These are phyloP conservation scores for Columba guinea DNA, from an alignment of 2,797 vertebrate species.

Conservation along the genomic window DNA sequence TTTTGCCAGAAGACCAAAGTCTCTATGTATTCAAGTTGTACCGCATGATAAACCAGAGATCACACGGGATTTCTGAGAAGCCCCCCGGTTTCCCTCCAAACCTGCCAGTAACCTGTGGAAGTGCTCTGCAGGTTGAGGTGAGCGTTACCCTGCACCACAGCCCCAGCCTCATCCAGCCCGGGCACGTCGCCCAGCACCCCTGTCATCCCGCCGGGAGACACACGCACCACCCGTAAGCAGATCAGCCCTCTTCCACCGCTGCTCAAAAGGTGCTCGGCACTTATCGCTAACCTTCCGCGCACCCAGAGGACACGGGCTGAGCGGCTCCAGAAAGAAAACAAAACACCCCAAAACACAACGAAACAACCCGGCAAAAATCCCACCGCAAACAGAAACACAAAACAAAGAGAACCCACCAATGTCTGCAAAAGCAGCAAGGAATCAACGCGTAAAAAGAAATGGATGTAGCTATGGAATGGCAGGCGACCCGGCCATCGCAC, in stretches of 20 bases:
- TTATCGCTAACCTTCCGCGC: neutral
- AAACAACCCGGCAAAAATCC: no score
- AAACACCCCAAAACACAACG: no score
- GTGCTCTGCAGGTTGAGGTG: neutral
- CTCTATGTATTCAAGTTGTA: fast-evolving
- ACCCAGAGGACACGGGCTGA: neutral
- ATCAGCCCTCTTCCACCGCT: conserved; percentile 25
- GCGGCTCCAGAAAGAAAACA: neutral
- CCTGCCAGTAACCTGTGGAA: neutral
- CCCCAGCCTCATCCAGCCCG: neutral
- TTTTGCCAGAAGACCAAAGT: neutral
- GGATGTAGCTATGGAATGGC: no score
- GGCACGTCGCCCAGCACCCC: neutral
- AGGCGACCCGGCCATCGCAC: neutral
- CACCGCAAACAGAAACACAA: no score
- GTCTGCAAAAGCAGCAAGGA: neutral
- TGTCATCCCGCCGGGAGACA: neutral
- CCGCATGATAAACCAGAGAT: fast-evolving
- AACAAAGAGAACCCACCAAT: fast-evolving
- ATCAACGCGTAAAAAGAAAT: neutral
- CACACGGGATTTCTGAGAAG: neutral
- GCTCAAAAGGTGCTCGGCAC: neutral
- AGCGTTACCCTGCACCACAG: neutral
- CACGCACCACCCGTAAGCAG: conserved; percentile 44
- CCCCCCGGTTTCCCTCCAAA: neutral